Evolutionary conservation across 2,113 vertebrate genomes (phyloP).

Genomic region (Garra rufa): DNA sequence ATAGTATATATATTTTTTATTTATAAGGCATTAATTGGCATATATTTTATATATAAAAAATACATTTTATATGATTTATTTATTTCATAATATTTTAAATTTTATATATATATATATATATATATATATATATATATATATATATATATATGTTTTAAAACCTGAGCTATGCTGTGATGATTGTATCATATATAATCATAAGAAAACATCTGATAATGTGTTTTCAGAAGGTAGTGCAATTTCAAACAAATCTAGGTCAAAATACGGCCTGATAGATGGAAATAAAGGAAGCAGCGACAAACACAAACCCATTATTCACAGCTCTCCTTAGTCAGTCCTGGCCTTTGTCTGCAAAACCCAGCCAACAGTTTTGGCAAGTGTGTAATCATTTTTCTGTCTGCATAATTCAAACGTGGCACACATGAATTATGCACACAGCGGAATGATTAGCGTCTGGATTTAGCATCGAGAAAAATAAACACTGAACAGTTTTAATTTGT

Average conservation of each 20-base stretch:
- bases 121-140: too few relatives aligned
- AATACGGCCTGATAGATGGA: slow-evolving; percentile 46
- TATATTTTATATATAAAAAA: too few relatives aligned
- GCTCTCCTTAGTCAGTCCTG: slow-evolving; percentile 26
- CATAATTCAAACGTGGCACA: slow-evolving; percentile 42
- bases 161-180: background rate
- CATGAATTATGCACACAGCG: slow-evolving; percentile 41
- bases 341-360: slow-evolving; percentile 30
- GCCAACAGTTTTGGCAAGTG: slow-evolving; percentile 47
- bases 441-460: slow-evolving; percentile 34
- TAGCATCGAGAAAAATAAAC: slow-evolving; percentile 42
- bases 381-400: slow-evolving; percentile 43
- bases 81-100: too few relatives aligned
- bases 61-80: too few relatives aligned
- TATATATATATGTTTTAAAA: too few relatives aligned
- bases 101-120: too few relatives aligned
- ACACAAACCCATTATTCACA: slow-evolving; percentile 54
- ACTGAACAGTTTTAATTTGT: slow-evolving; percentile 5
- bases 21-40: too few relatives aligned
- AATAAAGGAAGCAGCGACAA: slow-evolving; percentile 38
- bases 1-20: background rate
- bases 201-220: background rate
- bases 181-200: background rate
- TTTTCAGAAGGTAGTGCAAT: slow-evolving; percentile 41
- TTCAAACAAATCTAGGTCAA: slow-evolving; percentile 60